Percentiles rank a stretch among this genome's conserved stretches.
These are phyloP conservation scores for Loris lydekkerianus DNA, from an alignment of 2,797 vertebrate species.

Conservation along the genomic window DNA sequence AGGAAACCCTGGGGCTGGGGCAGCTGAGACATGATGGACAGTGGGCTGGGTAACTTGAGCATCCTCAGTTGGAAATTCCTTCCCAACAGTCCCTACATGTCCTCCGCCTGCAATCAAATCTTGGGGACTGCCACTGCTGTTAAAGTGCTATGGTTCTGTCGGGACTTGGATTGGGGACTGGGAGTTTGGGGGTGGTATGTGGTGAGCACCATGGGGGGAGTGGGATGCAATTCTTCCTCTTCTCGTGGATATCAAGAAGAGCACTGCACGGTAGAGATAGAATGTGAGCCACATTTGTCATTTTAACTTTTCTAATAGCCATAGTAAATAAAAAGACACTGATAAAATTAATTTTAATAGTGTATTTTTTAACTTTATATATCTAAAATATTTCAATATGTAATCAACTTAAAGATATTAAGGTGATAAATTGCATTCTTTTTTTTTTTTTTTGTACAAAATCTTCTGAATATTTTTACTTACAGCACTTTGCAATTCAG, in stretches of 20 bases:
- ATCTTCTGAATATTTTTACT: neutral
- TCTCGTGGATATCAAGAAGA: neutral
- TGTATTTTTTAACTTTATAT: neutral
- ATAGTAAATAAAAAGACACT: neutral
- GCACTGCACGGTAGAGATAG: neutral
- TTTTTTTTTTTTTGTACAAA: neutral
- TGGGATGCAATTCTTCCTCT: neutral
- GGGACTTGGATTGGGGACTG: neutral
- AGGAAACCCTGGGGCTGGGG: neutral
- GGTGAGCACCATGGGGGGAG: neutral
- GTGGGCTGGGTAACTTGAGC: neutral
- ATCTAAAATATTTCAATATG: slow-evolving; percentile 6
- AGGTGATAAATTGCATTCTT: neutral
- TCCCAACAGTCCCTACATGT: rapidly evolving
- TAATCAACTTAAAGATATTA: slow-evolving; percentile 15
- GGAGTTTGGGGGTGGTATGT: neutral
- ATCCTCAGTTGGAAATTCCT: neutral
- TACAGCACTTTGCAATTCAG: neutral
- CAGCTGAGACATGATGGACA: neutral
- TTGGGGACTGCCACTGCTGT: neutral
- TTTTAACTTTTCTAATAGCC: neutral
- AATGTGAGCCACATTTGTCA: neutral
- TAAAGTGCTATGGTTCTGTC: neutral
- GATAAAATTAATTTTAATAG: slow-evolving; percentile 31
- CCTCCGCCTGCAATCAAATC: neutral